Evolutionary conservation across 2,113 vertebrate species (phyloP), one percentile per base, ranked within the genome.

Genomic region (Dasypus novemcinctus): DNA sequence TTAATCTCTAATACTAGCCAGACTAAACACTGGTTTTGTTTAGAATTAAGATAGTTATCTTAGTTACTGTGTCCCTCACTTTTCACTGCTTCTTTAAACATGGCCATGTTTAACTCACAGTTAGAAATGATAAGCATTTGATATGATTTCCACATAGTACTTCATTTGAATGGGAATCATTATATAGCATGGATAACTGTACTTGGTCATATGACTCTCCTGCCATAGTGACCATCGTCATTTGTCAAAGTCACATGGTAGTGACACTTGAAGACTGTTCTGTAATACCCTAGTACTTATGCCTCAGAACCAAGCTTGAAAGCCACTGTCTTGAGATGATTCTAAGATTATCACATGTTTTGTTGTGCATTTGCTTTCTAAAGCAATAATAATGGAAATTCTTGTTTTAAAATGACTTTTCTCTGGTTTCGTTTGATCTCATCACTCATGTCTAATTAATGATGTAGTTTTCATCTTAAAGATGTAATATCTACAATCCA

Each of bases 401-500:
- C 81, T 2, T 64, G 57, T 46, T 88, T 69, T 82, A 82, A 87
- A 66, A 87, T 63, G 59, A 83, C 61, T 7, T 68, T 79, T 29
- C n/a, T 57, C 10, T 68, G 27, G 61, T 80, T 80, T 76, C 12
- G 36, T 92, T 66, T 88, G 10, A 17, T 49, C 25, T 81, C 46
- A n/a, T 43, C 27, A 78, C 54, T 69, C 66, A 78, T 72, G 52
- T 64, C 52, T 94, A 59, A 79, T 66, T 29, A 88, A 89, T 57
- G 43, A 49, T 80, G 23, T 72, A 15, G 11, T 27, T 63, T 96
- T 86, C 89, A 89, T 88, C 46, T 87, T 84, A 57, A 83, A 71
- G 78, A 33, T 52, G 23, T n/a, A 59, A 0, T 66, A 49, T 69
- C 89, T 80, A 15, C 13, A 81, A 87, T 61, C 20, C 18, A 41